Conservation (phyloP, 2,797 vertebrate species). For the Poeciliopsis paucimaculata region DNA sequence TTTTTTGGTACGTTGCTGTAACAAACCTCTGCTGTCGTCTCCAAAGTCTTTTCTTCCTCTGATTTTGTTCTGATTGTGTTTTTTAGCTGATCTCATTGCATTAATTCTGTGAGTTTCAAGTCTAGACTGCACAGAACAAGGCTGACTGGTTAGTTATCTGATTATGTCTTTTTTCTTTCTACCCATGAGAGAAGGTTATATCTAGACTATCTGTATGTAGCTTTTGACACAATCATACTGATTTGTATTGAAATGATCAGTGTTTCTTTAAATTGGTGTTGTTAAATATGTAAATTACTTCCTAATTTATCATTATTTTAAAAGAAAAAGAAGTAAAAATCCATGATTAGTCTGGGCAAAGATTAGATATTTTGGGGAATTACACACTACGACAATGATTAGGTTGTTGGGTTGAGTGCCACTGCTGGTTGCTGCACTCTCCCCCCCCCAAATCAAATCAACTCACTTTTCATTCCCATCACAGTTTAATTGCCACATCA, state of each 20-base stretch:
- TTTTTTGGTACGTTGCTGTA: neutral
- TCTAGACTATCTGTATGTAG: neutral
- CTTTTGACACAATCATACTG: slow-evolving; percentile 14
- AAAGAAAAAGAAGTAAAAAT: slow-evolving; percentile 14
- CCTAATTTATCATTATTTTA: slow-evolving; percentile 16
- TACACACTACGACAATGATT: slow-evolving; percentile 36
- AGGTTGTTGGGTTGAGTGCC: slow-evolving; percentile 44
- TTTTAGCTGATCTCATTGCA: neutral
- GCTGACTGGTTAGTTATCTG: neutral
- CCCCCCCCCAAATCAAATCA: slow-evolving; percentile 13
- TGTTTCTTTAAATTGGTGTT: neutral
- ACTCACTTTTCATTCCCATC: slow-evolving; percentile 36
- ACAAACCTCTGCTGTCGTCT: neutral
- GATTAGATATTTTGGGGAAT: slow-evolving; percentile 38
- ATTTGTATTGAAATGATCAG: slow-evolving; percentile 10
- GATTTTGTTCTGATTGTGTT: neutral
- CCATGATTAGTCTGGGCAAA: slow-evolving; percentile 37
- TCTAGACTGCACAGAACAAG: neutral
- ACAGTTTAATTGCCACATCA: slow-evolving; percentile 72
- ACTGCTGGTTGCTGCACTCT: slow-evolving; percentile 21
- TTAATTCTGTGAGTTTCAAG: neutral
- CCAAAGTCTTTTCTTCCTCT: neutral
- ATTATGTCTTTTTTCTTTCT: slow-evolving; percentile 9
- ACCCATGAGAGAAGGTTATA: neutral
- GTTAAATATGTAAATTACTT: slow-evolving; percentile 3